phyloP scores from a whole-genome alignment of 2,888 invertebrate genomes.

The Mythimna pallens region DNA sequence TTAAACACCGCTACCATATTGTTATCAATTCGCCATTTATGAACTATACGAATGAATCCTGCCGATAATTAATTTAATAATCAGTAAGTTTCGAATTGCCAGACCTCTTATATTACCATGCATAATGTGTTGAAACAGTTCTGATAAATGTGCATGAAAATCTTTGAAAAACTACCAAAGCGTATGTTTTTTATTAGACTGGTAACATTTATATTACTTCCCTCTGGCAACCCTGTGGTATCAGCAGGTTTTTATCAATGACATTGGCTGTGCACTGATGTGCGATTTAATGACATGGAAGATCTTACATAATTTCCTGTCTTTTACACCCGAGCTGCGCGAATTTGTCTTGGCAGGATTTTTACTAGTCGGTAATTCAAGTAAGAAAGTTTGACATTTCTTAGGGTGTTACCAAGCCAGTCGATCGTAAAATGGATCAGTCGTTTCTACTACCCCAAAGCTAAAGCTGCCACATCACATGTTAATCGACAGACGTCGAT shows the following conservation, averaged over 20 bases:
- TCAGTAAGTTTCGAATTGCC: conserved; percentile 46
- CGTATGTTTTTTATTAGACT: conserved; percentile 38
- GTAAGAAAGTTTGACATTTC: conserved; percentile 5
- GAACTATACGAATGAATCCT: conserved; percentile 33
- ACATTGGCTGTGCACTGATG: conserved; percentile 34
- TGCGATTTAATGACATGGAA: conserved; percentile 28
- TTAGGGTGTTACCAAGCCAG: not conserved
- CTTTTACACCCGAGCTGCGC: conserved; percentile 7
- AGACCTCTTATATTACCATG: conserved; percentile 38
- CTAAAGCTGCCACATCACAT: not conserved
- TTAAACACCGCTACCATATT: conserved; percentile 40
- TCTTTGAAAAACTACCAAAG: conserved; percentile 45
- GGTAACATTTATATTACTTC: conserved; percentile 23
- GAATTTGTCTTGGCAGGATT: conserved; percentile 26
- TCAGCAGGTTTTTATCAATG: conserved; percentile 20
- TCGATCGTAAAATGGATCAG: not conserved
- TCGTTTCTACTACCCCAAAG: not conserved
- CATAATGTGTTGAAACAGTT: conserved; percentile 32
- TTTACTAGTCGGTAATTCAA: conserved; percentile 19
- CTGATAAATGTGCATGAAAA: conserved; percentile 41
- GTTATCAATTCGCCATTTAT: conserved; percentile 61
- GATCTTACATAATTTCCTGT: conserved; percentile 19
- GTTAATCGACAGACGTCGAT: not conserved
- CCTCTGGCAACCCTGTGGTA: conserved; percentile 54
- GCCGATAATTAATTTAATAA: conserved; percentile 5